Percentiles rank a stretch among this genome's conserved stretches.
Evolutionary conservation across 2,113 vertebrate genomes (phyloP).

Genomic region (Brachypodius melanocephalos): DNA sequence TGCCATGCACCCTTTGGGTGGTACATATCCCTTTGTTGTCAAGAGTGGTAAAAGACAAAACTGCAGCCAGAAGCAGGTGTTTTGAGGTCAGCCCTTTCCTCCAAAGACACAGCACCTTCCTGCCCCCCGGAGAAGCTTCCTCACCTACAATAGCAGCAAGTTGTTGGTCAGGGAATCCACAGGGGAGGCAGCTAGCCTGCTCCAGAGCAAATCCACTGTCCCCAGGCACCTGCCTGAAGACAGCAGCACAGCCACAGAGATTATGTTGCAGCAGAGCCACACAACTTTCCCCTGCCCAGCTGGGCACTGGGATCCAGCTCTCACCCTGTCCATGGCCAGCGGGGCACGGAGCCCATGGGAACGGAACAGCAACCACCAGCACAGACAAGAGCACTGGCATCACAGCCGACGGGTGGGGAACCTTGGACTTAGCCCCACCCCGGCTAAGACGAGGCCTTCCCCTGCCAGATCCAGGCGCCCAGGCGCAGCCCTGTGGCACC

Average conservation of each 20-base stretch:
- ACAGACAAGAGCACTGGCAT: neutral
- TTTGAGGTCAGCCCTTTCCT: neutral
- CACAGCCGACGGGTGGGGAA: neutral
- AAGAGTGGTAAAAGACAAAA: neutral
- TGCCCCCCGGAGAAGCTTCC: neutral
- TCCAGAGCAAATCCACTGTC: neutral
- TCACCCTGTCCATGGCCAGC: accelerated
- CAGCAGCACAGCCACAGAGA: neutral
- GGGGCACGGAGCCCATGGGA: neutral
- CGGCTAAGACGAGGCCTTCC: too few species aligned
- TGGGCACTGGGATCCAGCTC: neutral
- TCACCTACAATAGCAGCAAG: accelerated
- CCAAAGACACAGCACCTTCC: neutral
- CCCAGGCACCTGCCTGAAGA: neutral
- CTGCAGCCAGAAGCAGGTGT: neutral
- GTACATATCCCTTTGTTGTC: accelerated
- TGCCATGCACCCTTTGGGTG: neutral
- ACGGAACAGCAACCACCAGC: neutral
- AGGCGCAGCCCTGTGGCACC: neutral
- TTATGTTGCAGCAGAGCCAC: neutral
- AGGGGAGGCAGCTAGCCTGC: neutral
- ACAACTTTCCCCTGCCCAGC: neutral
- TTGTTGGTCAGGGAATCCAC: neutral
- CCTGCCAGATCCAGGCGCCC: neutral
- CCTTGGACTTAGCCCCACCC: neutral